These are phyloP conservation scores for Colletes gigas DNA, from an alignment of 1,140 invertebrate genomes.

Conservation along the genomic window DNA sequence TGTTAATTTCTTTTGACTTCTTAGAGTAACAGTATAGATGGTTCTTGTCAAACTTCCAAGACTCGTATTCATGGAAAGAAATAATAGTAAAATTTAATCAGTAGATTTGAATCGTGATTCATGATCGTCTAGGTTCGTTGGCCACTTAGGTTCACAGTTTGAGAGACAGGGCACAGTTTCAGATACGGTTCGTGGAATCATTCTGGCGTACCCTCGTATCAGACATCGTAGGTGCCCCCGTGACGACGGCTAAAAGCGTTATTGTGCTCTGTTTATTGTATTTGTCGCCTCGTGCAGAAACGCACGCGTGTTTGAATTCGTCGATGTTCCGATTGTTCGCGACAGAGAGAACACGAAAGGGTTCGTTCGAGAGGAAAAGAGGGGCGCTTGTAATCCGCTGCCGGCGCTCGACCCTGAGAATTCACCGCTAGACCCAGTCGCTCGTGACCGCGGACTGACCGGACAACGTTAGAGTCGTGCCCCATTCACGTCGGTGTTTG, in stretches of 20 bases:
- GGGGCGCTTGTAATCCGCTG: constrained; percentile 37
- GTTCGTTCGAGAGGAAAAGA: constrained; percentile 40
- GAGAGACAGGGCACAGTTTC: too few relatives aligned
- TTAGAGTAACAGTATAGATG: too few relatives aligned
- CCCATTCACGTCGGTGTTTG: constrained; percentile 9
- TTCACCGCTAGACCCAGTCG: constrained; percentile 27
- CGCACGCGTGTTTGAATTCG: constrained; percentile 13
- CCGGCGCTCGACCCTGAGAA: constrained; percentile 48
- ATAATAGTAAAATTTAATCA: too few relatives aligned
- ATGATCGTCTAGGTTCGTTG: not conserved
- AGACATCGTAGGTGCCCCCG: not conserved
- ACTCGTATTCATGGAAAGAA: too few relatives aligned
- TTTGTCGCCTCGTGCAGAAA: constrained; percentile 29
- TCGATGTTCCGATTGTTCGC: constrained; percentile 50
- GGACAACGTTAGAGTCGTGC: not conserved
- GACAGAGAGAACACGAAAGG: constrained; percentile 38
- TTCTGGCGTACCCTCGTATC: not conserved
- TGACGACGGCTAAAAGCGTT: not conserved
- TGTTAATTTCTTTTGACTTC: too few relatives aligned
- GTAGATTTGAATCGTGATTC: too few relatives aligned
- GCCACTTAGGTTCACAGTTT: too few relatives aligned
- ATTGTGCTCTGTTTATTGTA: constrained; percentile 14
- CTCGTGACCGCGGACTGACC: constrained; percentile 24
- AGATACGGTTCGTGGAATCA: not conserved
- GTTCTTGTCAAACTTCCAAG: too few relatives aligned